phyloP scores from a whole-genome alignment of 1,140 invertebrate genomes.

The Drosophila jambulina region DNA sequence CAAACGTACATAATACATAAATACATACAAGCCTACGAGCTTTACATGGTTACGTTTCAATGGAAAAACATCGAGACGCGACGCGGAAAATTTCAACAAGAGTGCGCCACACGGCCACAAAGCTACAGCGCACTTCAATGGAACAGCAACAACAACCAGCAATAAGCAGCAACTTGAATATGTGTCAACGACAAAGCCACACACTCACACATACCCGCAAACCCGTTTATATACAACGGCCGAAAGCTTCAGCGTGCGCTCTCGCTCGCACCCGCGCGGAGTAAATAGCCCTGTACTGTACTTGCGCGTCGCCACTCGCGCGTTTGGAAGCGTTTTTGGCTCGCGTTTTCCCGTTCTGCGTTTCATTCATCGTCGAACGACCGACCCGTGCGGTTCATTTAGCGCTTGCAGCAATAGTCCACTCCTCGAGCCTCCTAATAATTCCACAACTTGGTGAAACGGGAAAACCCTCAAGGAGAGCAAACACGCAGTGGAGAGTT shows the following conservation, averaged over 20 bases:
- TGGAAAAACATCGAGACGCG: constrained; percentile 64
- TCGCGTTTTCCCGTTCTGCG: constrained; percentile 69
- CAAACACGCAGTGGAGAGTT: constrained; percentile 26
- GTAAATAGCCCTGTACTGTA: constrained; percentile 54
- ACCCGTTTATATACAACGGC: constrained; percentile 50
- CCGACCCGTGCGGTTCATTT: constrained; percentile 64
- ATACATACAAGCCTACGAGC: constrained; percentile 14
- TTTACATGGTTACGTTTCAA: constrained; percentile 63
- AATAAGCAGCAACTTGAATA: constrained; percentile 70
- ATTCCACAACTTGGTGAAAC: constrained; percentile 42
- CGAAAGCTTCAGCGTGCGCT: constrained; percentile 59
- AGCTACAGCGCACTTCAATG: constrained; percentile 58
- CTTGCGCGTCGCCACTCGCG: constrained; percentile 51
- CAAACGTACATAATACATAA: background rate
- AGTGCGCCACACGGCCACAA: constrained; percentile 53
- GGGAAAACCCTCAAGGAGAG: constrained; percentile 62
- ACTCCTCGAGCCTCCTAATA: constrained; percentile 16
- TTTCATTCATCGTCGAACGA: constrained; percentile 73
- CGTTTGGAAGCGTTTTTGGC: constrained; percentile 55
- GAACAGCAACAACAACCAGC: constrained; percentile 50
- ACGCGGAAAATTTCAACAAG: constrained; percentile 74
- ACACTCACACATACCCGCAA: constrained; percentile 26
- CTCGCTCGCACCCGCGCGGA: constrained; percentile 25
- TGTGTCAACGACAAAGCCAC: constrained; percentile 79
- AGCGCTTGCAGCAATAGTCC: constrained; percentile 51